These are phyloP conservation scores for Labrus mixtus DNA, from an alignment of 2,113 vertebrate species.

Conservation along the genomic window DNA sequence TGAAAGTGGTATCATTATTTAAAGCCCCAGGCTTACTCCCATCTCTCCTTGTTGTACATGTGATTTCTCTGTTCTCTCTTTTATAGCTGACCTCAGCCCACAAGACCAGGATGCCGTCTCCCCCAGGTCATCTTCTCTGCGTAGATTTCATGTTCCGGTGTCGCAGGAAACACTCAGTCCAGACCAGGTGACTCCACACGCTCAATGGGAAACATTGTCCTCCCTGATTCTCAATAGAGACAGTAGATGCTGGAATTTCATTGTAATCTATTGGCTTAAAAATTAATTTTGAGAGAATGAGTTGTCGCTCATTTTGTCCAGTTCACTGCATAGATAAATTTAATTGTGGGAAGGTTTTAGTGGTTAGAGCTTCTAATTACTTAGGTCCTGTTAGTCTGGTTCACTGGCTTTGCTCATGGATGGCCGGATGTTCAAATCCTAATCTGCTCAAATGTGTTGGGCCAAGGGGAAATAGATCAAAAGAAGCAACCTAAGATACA, in stretches of 20 bases:
- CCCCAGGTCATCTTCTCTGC: conserved; percentile 37
- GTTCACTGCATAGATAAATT: conserved; percentile 17
- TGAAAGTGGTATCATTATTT: not conserved
- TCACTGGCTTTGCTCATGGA: conserved; percentile 44
- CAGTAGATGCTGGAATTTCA: not conserved
- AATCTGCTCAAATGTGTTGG: conserved; percentile 38
- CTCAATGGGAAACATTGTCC: conserved; percentile 72
- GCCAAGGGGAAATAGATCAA: conserved; percentile 32
- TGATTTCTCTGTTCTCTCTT: conserved; percentile 49
- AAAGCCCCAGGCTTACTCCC: conserved; percentile 13
- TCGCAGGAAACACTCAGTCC: conserved; percentile 37
- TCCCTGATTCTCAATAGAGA: conserved; percentile 33
- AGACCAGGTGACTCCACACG: conserved; percentile 68
- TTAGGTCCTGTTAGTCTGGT: conserved; percentile 43
- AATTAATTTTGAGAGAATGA: not conserved
- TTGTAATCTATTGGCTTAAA: too few species aligned
- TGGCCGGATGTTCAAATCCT: conserved; percentile 42
- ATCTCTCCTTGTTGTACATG: conserved; percentile 51
- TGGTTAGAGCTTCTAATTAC: conserved; percentile 44
- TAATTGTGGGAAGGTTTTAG: conserved; percentile 14
- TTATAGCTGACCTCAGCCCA: conserved; percentile 40
- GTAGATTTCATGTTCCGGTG: conserved; percentile 34
- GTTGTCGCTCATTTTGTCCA: conserved; percentile 4
- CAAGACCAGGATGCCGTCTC: conserved; percentile 55
- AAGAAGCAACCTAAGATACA: conserved; percentile 31